Conservation (phyloP, 2,113 vertebrate genomes). For the Daphoenositta chrysoptera region DNA sequence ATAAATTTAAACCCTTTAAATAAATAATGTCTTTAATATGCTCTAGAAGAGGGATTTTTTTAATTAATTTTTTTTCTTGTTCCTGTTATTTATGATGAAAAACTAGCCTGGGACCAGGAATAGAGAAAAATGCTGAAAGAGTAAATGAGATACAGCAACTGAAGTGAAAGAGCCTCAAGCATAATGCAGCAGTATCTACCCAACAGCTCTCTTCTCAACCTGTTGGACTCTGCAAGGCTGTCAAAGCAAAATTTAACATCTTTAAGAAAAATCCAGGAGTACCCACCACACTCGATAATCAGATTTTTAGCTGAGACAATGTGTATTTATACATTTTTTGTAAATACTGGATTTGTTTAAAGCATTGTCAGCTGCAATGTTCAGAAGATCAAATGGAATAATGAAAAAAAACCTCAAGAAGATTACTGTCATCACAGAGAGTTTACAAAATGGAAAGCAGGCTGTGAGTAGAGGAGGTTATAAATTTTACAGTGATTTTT, state of each 20-base stretch:
- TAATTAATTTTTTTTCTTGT: neutral
- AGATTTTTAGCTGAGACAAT: neutral
- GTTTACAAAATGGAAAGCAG: neutral
- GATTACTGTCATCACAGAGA: neutral
- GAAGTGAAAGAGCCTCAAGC: neutral
- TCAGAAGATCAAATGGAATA: neutral
- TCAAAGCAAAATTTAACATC: neutral
- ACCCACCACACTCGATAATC: neutral
- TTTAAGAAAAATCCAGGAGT: neutral
- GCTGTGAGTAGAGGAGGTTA: neutral
- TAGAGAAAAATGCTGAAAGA: neutral
- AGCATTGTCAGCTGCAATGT: neutral
- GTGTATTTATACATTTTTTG: neutral
- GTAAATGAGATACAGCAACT: neutral
- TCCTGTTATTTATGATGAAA: neutral
- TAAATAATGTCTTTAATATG: neutral
- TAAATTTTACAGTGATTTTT: constrained; percentile 2
- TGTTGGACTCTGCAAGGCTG: neutral
- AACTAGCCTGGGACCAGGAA: neutral
- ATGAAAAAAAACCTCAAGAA: neutral
- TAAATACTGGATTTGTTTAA: neutral
- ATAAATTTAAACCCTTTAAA: neutral
- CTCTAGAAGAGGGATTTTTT: neutral
- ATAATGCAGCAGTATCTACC: neutral
- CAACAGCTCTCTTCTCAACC: neutral